Evolutionary conservation across 92 coral and sea anemone species (phyloP), one percentile per base, ranked within the genome.

Genomic region (Montipora capitata): DNA sequence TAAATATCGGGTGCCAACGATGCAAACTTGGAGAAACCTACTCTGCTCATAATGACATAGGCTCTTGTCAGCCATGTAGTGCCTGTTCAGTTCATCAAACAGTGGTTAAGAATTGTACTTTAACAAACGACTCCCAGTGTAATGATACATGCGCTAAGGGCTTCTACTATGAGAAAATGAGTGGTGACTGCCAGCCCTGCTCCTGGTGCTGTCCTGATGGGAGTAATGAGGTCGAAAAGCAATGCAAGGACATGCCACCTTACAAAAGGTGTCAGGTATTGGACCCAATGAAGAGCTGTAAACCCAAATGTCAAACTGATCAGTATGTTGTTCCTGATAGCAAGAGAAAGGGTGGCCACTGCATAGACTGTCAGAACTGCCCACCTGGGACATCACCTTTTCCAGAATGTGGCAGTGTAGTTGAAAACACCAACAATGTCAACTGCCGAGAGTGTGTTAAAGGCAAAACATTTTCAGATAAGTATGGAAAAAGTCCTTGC

Each of bases 171-270:
- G 84, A 89, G 48, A 39, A 40, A 1, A 39, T 67, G 40, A 75
- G 92, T 2, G 84, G 68, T 4, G 96, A 94, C 77, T 94, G 96
- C 13, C 89, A 88, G 75, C 51, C 83, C 7, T 94, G 97, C 52
- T 82, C 94, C 3, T 83, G 85, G 86, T 94, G 97, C 58, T 94
- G 97, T 80, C 87, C 83, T 38, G 87, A 85, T 78, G 74, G 66
- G 2, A 43, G 76, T 35, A 93, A 89, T 17, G 16, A 40, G 11
- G 77, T 74, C 3, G 54, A 74, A 20, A 72, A 61, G 16, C 93
- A 93, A n/a, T 95, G 98, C 63, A 42, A 81, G 5, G 93, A 93
- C 7, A 92, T 90, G 98, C 94, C 96, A 12, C 5, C 4, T 16
- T 79, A 95, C 17, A 58, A 93, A 80, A 88, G 83, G 38, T 95